Conservation (phyloP, 2,888 invertebrate species). For the Yponomeuta sedellus region DNA sequence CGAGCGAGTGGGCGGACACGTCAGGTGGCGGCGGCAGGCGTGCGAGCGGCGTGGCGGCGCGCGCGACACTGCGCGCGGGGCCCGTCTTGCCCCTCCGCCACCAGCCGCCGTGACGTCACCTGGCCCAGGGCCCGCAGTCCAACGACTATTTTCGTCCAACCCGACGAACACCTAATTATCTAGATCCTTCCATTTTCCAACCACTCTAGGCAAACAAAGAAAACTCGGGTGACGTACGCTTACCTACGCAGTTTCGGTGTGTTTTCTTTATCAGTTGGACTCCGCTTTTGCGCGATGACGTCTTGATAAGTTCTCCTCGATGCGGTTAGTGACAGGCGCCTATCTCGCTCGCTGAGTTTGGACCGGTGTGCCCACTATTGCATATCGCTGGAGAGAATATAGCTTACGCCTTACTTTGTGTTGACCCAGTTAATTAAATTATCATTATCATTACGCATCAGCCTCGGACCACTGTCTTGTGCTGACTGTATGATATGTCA, state of each 20-base stretch:
- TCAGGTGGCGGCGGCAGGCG: constrained; percentile 23
- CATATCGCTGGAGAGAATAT: background rate
- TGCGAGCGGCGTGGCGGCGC: constrained; percentile 72
- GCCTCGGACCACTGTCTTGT: background rate
- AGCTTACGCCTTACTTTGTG: background rate
- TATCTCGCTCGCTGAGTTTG: background rate
- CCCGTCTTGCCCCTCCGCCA: constrained; percentile 74
- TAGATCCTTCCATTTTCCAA: constrained; percentile 69
- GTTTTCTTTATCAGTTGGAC: constrained; percentile 6
- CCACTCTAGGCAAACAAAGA: constrained; percentile 21
- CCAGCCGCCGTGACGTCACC: constrained; percentile 70
- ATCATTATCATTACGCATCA: constrained; percentile 1
- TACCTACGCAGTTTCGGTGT: constrained; percentile 2
- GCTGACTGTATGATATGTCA: background rate
- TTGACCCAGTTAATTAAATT: constrained; percentile 2
- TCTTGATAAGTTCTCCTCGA: background rate
- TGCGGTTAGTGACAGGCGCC: background rate
- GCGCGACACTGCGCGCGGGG: constrained; percentile 75
- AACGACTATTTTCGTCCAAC: constrained; percentile 67
- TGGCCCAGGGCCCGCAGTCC: constrained; percentile 69
- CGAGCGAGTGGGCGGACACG: constrained; percentile 3
- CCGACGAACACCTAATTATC: constrained; percentile 70
- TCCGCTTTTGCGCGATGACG: constrained; percentile 1
- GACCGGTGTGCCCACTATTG: background rate
- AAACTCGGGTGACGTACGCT: constrained; percentile 7